phyloP scores from a whole-genome alignment of 2,888 invertebrate genomes.

The Perdita meconis region DNA sequence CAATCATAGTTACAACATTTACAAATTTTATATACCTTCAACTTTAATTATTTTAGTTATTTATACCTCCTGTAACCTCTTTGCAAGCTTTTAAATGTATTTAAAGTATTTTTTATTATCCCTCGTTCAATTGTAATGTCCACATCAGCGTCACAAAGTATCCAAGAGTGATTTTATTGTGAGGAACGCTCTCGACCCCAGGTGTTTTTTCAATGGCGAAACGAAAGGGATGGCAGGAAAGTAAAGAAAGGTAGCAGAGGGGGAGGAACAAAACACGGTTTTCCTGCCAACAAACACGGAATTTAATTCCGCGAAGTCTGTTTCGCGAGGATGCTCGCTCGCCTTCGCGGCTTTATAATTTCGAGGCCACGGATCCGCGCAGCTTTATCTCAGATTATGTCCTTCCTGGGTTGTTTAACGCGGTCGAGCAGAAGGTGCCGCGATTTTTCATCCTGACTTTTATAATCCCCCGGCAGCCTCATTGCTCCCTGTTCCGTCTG shows the following conservation, averaged over 20 bases:
- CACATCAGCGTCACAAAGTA: too few relatives aligned
- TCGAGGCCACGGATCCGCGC: constrained; percentile 25
- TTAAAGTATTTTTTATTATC: too few relatives aligned
- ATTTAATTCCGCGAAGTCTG: constrained; percentile 41
- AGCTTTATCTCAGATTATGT: constrained; percentile 46
- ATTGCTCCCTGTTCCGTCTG: constrained; percentile 5
- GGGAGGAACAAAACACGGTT: constrained; percentile 4
- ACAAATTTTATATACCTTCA: too few relatives aligned
- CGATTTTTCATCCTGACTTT: constrained; percentile 45
- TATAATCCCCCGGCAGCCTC: constrained; percentile 36
- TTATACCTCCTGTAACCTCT: too few relatives aligned
- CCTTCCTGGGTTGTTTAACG: constrained; percentile 35
- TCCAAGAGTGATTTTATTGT: not conserved
- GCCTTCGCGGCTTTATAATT: constrained; percentile 27
- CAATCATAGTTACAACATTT: too few relatives aligned
- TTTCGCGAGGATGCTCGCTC: constrained; percentile 14
- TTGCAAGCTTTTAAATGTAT: too few relatives aligned
- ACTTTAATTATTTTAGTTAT: too few relatives aligned
- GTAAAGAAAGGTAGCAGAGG: not conserved
- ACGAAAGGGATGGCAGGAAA: not conserved
- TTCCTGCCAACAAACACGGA: constrained; percentile 16
- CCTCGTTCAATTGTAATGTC: too few relatives aligned
- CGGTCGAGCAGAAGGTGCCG: constrained; percentile 20
- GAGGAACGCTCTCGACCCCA: not conserved
- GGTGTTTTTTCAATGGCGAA: constrained; percentile 24